A percentile compares a stretch with the other conserved stretches of the same genome.
phyloP scores from a whole-genome alignment of 2,797 vertebrate species.

The Vespertilio murinus region DNA sequence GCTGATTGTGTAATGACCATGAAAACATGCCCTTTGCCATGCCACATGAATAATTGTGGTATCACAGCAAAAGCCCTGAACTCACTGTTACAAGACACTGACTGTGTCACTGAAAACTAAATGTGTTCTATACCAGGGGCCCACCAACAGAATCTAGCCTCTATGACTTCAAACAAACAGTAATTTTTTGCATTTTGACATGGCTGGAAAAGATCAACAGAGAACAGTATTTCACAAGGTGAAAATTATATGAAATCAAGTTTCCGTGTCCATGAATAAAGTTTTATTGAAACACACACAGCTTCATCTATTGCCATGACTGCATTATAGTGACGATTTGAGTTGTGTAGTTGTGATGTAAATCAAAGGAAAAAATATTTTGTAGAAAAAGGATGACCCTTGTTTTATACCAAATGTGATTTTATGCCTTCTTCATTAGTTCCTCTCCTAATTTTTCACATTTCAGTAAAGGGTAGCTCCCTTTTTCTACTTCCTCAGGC shows the following conservation, averaged over 20 bases:
- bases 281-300: not conserved
- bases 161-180: not conserved
- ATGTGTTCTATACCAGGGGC: not conserved
- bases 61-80: not conserved
- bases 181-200: conserved; percentile 20
- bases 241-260: not conserved
- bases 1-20: not conserved
- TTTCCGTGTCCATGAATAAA: not conserved
- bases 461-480: not conserved
- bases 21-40: not conserved
- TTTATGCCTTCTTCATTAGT: not conserved
- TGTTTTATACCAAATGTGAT: not conserved
- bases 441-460: not conserved
- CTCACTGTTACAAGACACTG: not conserved
- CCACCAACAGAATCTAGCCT: not conserved
- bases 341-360: not conserved
- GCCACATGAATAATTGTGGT: not conserved
- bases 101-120: not conserved
- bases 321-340: not conserved
- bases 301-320: not conserved
- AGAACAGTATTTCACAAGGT: not conserved
- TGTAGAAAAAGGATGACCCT: not conserved
- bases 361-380: too few relatives aligned
- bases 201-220: not conserved
- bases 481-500: not conserved